These are phyloP conservation scores for Tetrapedia diversipes DNA, from an alignment of 2,888 invertebrate species.

Conservation along the genomic window DNA sequence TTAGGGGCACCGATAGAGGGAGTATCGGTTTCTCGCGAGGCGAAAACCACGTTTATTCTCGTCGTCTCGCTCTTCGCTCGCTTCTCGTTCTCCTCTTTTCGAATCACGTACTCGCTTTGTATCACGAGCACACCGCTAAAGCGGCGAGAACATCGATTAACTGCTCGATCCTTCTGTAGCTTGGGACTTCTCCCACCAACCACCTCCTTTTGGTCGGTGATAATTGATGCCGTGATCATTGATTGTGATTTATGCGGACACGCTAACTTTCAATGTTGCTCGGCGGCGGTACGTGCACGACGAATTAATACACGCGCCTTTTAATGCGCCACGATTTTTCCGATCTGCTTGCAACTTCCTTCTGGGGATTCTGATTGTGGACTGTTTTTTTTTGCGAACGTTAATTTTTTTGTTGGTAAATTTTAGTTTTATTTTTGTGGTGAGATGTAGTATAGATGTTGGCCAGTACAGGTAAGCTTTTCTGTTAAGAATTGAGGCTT, in stretches of 20 bases:
- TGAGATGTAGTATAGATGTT: too few species aligned
- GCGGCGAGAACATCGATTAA: constrained; percentile 35
- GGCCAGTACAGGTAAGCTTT: too few species aligned
- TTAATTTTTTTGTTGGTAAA: too few species aligned
- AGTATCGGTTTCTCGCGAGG: constrained; percentile 49
- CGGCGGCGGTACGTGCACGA: not conserved
- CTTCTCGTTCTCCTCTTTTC: not conserved
- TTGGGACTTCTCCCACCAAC: too few species aligned
- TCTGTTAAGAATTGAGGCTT: too few species aligned
- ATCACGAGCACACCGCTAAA: not conserved
- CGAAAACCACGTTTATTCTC: constrained; percentile 3
- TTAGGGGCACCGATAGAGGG: constrained; percentile 48
- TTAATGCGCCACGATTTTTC: not conserved
- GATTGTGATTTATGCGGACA: constrained; percentile 36
- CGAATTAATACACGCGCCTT: constrained; percentile 13
- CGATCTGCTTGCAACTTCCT: not conserved
- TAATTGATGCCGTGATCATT: constrained; percentile 36
- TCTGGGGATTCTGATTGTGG: too few species aligned
- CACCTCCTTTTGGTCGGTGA: constrained; percentile 3
- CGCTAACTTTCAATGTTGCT: constrained; percentile 29
- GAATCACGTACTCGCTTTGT: too few species aligned
- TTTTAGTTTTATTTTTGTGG: too few species aligned
- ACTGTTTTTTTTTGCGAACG: too few species aligned
- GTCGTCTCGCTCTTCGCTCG: too few species aligned
- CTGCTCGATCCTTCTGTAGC: constrained; percentile 19